Evolutionary conservation across 2,113 vertebrate genomes (phyloP).

Genomic region (Eublepharis macularius): DNA sequence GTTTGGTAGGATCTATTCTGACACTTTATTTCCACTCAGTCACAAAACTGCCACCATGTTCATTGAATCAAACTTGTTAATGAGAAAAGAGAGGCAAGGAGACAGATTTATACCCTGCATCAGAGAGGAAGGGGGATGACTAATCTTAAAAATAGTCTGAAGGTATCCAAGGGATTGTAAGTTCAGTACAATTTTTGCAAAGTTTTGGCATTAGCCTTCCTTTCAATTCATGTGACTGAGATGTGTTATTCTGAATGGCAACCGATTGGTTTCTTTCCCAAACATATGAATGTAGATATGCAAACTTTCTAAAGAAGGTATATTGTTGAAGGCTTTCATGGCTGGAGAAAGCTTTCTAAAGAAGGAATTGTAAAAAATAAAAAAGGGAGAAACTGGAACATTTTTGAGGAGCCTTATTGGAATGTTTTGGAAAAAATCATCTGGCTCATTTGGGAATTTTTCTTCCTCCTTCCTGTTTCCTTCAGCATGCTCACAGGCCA

Average conservation of each 20-base stretch:
- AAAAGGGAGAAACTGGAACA: neutral
- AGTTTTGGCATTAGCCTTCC: neutral
- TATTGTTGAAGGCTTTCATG: too few species aligned
- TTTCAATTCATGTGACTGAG: neutral
- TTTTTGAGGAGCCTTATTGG: neutral
- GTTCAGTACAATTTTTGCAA: neutral
- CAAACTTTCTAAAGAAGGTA: neutral
- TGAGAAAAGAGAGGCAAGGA: neutral
- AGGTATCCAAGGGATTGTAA: neutral
- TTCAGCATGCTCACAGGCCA: neutral
- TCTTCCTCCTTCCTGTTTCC: neutral
- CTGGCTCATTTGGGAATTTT: neutral
- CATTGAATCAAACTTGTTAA: neutral
- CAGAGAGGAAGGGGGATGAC: neutral
- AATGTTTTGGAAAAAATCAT: neutral
- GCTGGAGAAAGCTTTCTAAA: neutral
- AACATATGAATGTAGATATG: neutral
- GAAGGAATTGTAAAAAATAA: neutral
- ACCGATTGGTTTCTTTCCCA: neutral
- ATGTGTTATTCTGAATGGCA: neutral
- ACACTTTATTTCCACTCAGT: neutral
- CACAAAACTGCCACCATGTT: too few species aligned
- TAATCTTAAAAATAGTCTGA: neutral
- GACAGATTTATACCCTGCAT: neutral
- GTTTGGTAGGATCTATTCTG: neutral